Base-by-base conservation (phyloP, 2,113 vertebrate species). In the Ictidomys tridecemlineatus region DNA sequence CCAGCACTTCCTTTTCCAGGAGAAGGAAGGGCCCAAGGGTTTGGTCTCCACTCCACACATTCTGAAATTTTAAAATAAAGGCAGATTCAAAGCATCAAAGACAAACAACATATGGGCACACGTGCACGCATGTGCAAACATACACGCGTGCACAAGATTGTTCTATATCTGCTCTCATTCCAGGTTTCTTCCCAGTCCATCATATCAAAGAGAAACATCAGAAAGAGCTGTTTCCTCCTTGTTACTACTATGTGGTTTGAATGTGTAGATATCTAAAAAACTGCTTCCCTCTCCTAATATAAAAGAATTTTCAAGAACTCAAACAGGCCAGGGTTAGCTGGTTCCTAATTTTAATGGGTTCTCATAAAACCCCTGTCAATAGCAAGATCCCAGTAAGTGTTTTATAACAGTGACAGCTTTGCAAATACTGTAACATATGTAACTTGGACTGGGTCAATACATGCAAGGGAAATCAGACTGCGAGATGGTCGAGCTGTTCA, bases 401-500 rank as follows among this genome's bases (percentile, higher is more conserved):
- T 93, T 97, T 93, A 92, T 84, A 95, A 90, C 80, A 95, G 92
- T 90, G 95, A 96, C 90, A 93, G 96, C 93, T 96, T 97, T 98
- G 97, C 79, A 95, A 97, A 98, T 93, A 96, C 77, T 91, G 85
- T 97, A 95, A 95, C 98, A 92, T 97, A 97, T 96, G 98, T 97
- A 96, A 97, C 96, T 93, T 92, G 95, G 96, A 63, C 80, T 67
- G 84, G 95, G 95, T 98, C 97, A 96, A 95, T 96, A 96, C 86
- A 61, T 74, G 96, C 84, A 4, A 24, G 95, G 65, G 86, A 95
- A 92, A 97, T 97, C 70, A 92, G 97, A 86, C 96, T 89, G 93
- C n/a, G 95, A 95, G 93, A 95, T 85, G 88, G 94, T 58, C 0
- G 65, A 94, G 95, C 95, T 97, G 93, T 95, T 97, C 96, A 83